phyloP scores from a whole-genome alignment of 1,140 invertebrate species.

The Brachionus asplanchnoidis region DNA sequence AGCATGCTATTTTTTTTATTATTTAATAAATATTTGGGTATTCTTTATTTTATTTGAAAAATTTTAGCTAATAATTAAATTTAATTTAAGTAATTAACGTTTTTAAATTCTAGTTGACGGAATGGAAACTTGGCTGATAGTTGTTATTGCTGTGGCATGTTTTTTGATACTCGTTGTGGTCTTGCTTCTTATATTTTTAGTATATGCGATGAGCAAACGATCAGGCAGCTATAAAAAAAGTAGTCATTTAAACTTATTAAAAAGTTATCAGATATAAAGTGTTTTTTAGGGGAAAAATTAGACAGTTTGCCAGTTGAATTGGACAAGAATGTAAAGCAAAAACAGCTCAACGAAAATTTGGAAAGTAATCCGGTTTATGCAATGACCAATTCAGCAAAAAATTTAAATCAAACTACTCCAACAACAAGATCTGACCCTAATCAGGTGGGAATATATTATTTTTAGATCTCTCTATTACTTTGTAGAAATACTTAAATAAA shows the following conservation, averaged over 20 bases:
- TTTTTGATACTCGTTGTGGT: background rate
- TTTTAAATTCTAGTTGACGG: background rate
- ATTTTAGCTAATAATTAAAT: background rate
- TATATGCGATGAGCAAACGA: background rate
- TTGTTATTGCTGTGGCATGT: background rate
- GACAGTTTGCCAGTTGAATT: background rate
- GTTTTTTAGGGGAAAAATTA: background rate
- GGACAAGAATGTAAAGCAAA: background rate
- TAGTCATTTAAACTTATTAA: background rate
- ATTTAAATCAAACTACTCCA: background rate
- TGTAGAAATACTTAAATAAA: background rate
- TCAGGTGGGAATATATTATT: slow-evolving; percentile 35
- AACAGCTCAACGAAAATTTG: background rate
- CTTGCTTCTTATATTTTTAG: background rate
- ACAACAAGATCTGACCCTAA: background rate
- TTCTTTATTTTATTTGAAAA: background rate
- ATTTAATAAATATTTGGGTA: background rate
- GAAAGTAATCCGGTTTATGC: background rate
- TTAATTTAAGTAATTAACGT: background rate
- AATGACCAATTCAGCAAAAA: background rate
- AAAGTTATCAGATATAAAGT: background rate
- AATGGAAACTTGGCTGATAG: background rate
- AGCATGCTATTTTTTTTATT: slow-evolving; percentile 2
- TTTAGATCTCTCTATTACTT: background rate
- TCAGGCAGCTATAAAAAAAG: background rate